Evolutionary conservation across 2,113 vertebrate genomes (phyloP), one percentile per base, ranked within the genome.

Genomic region (Thermophis baileyi): DNA sequence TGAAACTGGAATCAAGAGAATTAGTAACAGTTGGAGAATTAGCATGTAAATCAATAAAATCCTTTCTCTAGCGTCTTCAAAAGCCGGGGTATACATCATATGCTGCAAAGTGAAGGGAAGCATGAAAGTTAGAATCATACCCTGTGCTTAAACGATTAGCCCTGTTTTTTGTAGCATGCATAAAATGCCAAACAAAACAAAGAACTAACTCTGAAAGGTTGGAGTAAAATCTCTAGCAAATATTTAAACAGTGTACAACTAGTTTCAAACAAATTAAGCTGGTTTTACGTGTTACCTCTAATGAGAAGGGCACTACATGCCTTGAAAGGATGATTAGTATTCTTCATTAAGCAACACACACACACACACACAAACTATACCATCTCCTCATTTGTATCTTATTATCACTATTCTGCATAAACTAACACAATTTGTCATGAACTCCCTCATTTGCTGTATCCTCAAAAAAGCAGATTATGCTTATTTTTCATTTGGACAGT

Each of bases 401-500:
- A 98, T 97, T 98, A 98, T 98, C 97, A 97, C 97, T 98, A 98
- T 97, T 98, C 98, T 99, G 98, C 99, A 99, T 99, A 99, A 99
- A 98, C 97, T 98, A 98, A 98, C 97, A 98, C 98, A 99, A 99
- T 99, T 99, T 99, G 98, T 99, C 99, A 99, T 98, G 98, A 99
- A 99, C 98, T 98, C 98, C 98, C 99, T 99, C 99, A 99, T 99
- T 99, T 99, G 98, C 98, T 98, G 98, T 98, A 99, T 99, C 98
- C 98, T 98, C 98, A 98, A 98, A 99, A 93, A 99, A 98, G 98
- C 98, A 99, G 99, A 99, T 99, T 99, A 99, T 99, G 98, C 99
- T 99, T 99, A 99, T 99, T 99, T 99, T 99, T 99, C 99, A 99
- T 99, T 99, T 99, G 98, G 99, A 99, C 99, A 99, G 99, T 98